These are phyloP conservation scores for Archilochus colubris DNA, from an alignment of 2,113 vertebrate species.

Conservation along the genomic window DNA sequence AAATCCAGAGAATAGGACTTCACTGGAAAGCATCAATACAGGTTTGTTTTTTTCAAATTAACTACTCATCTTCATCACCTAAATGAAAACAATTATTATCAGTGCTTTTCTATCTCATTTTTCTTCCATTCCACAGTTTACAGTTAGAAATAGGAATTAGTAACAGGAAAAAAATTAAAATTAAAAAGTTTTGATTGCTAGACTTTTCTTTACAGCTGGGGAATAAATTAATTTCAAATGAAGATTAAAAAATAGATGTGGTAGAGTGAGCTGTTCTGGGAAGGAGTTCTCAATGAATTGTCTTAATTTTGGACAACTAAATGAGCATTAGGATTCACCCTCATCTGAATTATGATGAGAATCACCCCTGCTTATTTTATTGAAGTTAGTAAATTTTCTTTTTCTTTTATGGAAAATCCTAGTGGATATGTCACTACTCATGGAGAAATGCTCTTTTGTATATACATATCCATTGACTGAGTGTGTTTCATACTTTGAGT, in stretches of 20 bases:
- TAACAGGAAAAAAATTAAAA: background rate
- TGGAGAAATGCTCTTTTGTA: background rate
- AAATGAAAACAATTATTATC: background rate
- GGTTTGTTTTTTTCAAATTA: background rate
- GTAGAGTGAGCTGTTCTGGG: background rate
- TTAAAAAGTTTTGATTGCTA: background rate
- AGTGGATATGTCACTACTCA: background rate
- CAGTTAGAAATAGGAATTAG: background rate
- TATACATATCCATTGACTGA: background rate
- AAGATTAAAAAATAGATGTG: background rate
- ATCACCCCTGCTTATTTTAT: background rate
- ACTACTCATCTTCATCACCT: background rate
- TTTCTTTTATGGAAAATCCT: background rate
- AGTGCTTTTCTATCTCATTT: background rate
- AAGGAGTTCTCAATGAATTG: background rate
- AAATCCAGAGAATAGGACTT: background rate
- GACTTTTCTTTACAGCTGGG: background rate
- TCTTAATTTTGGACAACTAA: background rate
- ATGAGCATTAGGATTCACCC: background rate
- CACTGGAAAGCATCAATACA: background rate
- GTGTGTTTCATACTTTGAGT: background rate
- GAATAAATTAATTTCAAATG: constrained; percentile 14
- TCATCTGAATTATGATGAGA: background rate
- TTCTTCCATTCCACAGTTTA: background rate
- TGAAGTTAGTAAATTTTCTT: background rate